Evolutionary conservation across 2,797 vertebrate species (phyloP).

Genomic region (Gallinago nigripennis): DNA sequence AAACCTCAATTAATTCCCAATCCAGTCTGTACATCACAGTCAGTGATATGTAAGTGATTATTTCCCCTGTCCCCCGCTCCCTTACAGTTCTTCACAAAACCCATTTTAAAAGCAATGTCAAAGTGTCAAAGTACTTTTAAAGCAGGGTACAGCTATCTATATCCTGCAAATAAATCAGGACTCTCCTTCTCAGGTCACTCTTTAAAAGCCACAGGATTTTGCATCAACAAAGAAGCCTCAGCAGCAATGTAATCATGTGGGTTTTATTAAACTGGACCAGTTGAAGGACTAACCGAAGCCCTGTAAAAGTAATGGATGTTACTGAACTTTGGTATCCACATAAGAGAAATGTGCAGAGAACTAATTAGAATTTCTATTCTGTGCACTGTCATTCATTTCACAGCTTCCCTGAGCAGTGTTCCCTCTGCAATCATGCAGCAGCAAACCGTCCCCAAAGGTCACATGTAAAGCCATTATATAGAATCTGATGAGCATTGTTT

Average conservation of each 20-base stretch:
- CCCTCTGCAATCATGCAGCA: neutral
- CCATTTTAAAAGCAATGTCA: neutral
- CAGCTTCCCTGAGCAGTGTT: neutral
- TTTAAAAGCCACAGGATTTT: neutral
- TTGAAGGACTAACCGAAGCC: neutral
- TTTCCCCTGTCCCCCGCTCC: neutral
- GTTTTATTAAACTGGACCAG: neutral
- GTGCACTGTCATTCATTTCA: neutral
- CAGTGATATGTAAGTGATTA: neutral
- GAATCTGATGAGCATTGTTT: slow-evolving; percentile 1
- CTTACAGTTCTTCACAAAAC: neutral
- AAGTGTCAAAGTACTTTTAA: neutral
- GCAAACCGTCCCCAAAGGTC: slow-evolving; percentile 19
- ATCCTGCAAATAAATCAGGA: neutral
- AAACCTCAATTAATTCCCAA: neutral
- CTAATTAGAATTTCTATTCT: neutral
- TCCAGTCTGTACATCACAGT: neutral
- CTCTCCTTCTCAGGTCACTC: neutral
- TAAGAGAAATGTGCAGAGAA: neutral
- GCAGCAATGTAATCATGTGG: neutral
- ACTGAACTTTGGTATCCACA: neutral
- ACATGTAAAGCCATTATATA: neutral
- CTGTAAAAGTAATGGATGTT: neutral
- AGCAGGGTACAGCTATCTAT: neutral
- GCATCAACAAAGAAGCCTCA: neutral